Evolutionary conservation across 2,797 vertebrate genomes (phyloP), one percentile per base, ranked within the genome.

Genomic region (Pampus argenteus): DNA sequence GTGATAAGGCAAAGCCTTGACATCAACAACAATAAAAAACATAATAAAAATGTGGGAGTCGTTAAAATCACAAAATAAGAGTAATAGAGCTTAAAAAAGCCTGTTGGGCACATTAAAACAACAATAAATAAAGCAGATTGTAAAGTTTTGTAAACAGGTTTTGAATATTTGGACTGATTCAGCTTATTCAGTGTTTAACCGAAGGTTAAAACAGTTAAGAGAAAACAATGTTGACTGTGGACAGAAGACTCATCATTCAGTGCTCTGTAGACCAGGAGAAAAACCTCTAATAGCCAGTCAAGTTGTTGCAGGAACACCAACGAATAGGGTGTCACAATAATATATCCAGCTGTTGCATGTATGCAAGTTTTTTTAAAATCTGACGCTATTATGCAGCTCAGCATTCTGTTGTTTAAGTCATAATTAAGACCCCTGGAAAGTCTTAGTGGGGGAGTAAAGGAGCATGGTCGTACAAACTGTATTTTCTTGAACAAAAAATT

Each of bases 121-220:
- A 4, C 31, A 51, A 57, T 67, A 54, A 56, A 64, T 59, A 57
- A 34, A 42, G 61, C 20, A 10, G 22, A 25, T 50, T 73, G 62
- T 48, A 31, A 62, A 36, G n/a, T n/a, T n/a, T n/a, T n/a, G n/a
- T n/a, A n/a, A n/a, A 47, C 59, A 15, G 42, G 59, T 17, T 61
- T 57, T 49, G n/a, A 61, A 26, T 45, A 67, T 69, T 47, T 61
- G 38, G 23, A 55, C 29, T 45, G 49, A 74, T 78, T 78, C 31
- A 44, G 13, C 52, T 38, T 29, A 58, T 51, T 51, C 18, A 38
- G 18, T 11, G 17, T 29, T 63, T 52, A 9, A 29, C 26, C 26
- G 23, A 38, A 13, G 2, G 29, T 6, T 28, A 5, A 8, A 14
- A 40, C 6, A 2, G 5, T 40, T 40, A 40, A 40, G 29, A 49